Conservation (phyloP, 2,113 vertebrate species). For the Cervus canadensis region DNA sequence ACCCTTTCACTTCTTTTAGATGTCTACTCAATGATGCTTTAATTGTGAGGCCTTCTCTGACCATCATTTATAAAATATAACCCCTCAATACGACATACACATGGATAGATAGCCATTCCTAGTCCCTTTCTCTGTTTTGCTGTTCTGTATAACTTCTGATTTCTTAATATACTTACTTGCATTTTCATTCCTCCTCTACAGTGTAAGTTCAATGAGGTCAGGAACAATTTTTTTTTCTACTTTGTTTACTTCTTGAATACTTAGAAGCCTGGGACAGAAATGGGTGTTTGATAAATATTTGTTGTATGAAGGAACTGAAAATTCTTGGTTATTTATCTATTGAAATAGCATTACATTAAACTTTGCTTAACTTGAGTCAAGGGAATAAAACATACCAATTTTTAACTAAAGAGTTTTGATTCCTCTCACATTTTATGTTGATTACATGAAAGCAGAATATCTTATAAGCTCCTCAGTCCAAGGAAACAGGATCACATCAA, state of each 20-base stretch:
- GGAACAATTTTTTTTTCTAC: not conserved
- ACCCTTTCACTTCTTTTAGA: not conserved
- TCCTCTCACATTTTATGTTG: constrained; percentile 42
- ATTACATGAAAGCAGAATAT: constrained; percentile 40
- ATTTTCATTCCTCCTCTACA: not conserved
- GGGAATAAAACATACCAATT: constrained; percentile 29
- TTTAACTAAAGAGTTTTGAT: constrained; percentile 32
- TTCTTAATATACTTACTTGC: not conserved
- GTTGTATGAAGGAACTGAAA: not conserved
- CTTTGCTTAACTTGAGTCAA: constrained; percentile 10
- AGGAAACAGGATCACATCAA: constrained; percentile 43
- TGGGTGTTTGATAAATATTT: not conserved
- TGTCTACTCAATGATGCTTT: not conserved
- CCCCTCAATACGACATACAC: accelerated
- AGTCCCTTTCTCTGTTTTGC: not conserved
- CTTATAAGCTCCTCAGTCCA: constrained; percentile 21
- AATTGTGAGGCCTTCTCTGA: not conserved
- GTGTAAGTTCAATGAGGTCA: not conserved
- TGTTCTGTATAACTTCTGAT: not conserved
- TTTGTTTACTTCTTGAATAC: not conserved
- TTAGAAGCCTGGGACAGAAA: not conserved
- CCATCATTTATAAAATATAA: not conserved
- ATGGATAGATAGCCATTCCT: not conserved
- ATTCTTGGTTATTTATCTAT: constrained; percentile 9
- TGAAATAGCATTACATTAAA: constrained; percentile 26